phyloP scores from a whole-genome alignment of 2,113 vertebrate genomes.

The Anguilla rostrata region DNA sequence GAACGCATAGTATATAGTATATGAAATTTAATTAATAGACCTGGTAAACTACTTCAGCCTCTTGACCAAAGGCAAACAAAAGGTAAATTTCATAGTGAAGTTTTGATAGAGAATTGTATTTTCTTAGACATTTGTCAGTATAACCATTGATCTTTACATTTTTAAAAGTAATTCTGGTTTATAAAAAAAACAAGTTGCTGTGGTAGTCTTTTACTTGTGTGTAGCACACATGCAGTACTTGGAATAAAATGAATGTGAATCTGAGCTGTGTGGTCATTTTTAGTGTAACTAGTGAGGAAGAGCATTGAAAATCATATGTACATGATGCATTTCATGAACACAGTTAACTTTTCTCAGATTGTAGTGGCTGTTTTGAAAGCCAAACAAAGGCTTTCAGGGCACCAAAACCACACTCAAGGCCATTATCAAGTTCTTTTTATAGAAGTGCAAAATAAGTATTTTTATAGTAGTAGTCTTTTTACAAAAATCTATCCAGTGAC shows the following conservation, averaged over 20 bases:
- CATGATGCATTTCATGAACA: neutral
- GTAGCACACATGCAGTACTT: conserved; percentile 1
- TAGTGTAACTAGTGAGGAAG: neutral
- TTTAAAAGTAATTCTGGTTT: neutral
- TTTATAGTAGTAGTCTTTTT: no score
- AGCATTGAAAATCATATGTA: neutral
- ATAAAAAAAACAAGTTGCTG: neutral
- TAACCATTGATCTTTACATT: conserved; percentile 7
- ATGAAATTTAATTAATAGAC: neutral
- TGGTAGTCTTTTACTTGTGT: neutral
- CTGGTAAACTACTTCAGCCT: neutral
- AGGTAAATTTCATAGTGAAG: conserved; percentile 19
- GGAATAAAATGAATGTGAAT: conserved; percentile 13
- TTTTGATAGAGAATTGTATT: conserved; percentile 23
- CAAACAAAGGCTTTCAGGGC: neutral
- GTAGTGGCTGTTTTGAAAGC: neutral
- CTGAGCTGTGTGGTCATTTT: neutral
- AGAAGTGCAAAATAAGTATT: no score
- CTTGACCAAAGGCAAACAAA: conserved; percentile 10
- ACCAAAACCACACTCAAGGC: neutral
- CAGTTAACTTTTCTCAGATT: neutral
- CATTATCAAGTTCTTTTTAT: neutral
- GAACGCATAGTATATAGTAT: neutral
- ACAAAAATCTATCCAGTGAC: no score
- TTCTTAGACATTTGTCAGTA: neutral